These are phyloP conservation scores for Parasteatoda tepidariorum DNA, from an alignment of 1,140 invertebrate genomes.

Conservation along the genomic window DNA sequence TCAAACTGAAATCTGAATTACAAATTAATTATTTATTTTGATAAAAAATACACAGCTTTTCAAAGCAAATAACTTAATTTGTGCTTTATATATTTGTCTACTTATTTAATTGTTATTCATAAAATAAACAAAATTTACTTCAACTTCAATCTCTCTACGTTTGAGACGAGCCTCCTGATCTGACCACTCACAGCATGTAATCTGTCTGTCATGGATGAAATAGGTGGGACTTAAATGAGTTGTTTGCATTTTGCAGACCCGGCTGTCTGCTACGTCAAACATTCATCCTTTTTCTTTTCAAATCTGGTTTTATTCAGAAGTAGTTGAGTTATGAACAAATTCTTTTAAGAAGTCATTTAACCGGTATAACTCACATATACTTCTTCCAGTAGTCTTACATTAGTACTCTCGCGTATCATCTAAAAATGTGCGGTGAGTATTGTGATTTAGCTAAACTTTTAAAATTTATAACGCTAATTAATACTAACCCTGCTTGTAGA, in stretches of 20 bases:
- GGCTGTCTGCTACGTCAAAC: background rate
- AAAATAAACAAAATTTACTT: background rate
- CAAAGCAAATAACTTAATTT: background rate
- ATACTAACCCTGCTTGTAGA: background rate
- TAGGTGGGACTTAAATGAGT: background rate
- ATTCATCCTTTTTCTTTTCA: background rate
- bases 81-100: too few relatives aligned
- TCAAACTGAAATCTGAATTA: background rate
- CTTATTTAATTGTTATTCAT: too few relatives aligned
- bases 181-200: background rate
- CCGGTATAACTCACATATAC: background rate
- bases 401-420: background rate
- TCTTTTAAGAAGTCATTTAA: background rate
- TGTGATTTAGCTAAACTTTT: background rate
- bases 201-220: background rate
- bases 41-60: background rate
- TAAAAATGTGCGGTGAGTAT: background rate
- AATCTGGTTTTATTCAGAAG: background rate
- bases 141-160: background rate
- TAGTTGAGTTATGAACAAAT: background rate
- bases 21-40: background rate
- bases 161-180: background rate
- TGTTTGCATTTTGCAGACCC: background rate
- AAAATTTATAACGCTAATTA: background rate
- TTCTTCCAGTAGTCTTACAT: background rate